A percentile compares a stretch with the other conserved stretches of the same genome.
These are phyloP conservation scores for Aphelenchoides fujianensis DNA, from an alignment of 1,140 invertebrate species.

Conservation along the genomic window DNA sequence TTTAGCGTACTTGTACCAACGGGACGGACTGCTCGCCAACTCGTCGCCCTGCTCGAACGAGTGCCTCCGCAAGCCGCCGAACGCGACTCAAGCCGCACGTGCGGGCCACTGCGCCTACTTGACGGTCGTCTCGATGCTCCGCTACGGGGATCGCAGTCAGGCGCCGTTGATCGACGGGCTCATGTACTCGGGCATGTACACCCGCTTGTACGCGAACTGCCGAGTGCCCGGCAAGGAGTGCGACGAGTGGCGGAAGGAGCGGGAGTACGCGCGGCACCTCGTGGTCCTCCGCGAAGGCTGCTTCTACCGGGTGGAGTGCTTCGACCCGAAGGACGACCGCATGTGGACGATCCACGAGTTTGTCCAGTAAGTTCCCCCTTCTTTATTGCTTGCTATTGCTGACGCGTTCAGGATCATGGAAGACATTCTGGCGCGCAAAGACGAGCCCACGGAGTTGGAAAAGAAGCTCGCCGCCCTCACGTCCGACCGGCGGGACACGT, in stretches of 20 bases:
- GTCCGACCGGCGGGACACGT: slow-evolving; percentile 39
- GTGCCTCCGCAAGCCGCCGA: background rate
- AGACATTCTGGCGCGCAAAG: slow-evolving; percentile 46
- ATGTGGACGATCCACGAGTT: background rate
- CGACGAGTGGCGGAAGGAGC: background rate
- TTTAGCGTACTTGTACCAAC: background rate
- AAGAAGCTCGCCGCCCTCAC: slow-evolving; percentile 43
- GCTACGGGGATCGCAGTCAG: background rate
- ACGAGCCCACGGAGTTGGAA: slow-evolving; percentile 29
- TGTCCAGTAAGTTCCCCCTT: background rate
- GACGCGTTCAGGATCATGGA: slow-evolving; percentile 43
- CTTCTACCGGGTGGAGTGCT: background rate
- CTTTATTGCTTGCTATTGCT: no score
- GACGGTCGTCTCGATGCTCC: background rate
- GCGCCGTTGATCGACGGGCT: background rate
- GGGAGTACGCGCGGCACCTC: slow-evolving; percentile 2
- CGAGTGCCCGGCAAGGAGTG: background rate
- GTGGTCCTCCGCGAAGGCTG: background rate
- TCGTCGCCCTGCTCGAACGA: background rate
- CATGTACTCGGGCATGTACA: background rate
- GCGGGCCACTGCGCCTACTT: slow-evolving; percentile 11
- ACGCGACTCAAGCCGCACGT: background rate
- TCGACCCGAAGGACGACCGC: background rate
- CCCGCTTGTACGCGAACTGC: slow-evolving; percentile 1
- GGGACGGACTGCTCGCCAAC: slow-evolving; percentile 6